phyloP scores from a whole-genome alignment of 2,888 invertebrate species.

The Pammene aurita region DNA sequence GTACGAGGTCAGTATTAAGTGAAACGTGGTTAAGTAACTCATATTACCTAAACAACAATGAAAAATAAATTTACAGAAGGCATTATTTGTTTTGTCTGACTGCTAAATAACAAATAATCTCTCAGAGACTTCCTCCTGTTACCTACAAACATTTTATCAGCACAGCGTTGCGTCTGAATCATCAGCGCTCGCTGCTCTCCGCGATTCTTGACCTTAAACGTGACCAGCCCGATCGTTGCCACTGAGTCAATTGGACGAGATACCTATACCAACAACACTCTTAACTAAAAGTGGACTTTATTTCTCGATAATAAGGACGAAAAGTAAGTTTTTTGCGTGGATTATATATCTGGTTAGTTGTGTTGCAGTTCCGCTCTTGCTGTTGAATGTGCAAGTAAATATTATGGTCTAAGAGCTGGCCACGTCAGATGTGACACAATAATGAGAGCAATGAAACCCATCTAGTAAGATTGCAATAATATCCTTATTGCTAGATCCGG shows the following conservation, averaged over 20 bases:
- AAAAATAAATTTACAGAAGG: neutral
- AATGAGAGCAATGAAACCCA: no score
- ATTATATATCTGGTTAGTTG: no score
- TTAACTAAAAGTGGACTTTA: conserved; percentile 22
- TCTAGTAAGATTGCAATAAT: no score
- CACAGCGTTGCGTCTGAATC: conserved; percentile 13
- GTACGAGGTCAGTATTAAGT: no score
- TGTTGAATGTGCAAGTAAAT: no score
- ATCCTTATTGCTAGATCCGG: no score
- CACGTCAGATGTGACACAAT: no score
- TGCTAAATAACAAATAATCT: neutral
- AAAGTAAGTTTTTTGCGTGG: no score
- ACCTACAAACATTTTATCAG: conserved; percentile 1
- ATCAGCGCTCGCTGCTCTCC: conserved; percentile 54
- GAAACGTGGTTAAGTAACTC: no score
- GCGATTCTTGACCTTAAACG: conserved; percentile 76
- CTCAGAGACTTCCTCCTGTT: neutral
- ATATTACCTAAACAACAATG: no score
- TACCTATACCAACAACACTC: conserved; percentile 25
- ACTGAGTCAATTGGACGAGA: conserved; percentile 66
- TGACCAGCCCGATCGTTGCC: conserved; percentile 78
- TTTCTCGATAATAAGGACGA: neutral
- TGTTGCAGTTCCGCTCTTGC: no score
- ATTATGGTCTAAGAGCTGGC: no score
- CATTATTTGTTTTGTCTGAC: neutral